Conservation (phyloP, 2,888 invertebrate species). For the Drosophila bunnanda region DNA sequence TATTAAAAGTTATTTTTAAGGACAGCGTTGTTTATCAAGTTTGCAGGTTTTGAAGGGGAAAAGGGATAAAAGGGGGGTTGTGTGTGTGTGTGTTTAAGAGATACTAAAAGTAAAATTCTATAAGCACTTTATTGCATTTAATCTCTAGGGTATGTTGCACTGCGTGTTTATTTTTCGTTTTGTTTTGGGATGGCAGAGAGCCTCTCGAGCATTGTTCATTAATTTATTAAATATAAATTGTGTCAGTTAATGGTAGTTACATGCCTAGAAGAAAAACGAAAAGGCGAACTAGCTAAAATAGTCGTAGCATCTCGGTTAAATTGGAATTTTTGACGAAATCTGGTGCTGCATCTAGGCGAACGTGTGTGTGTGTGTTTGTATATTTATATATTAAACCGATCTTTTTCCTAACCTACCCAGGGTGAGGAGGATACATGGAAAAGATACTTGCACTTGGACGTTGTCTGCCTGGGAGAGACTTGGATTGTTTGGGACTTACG, state of each 20-base stretch:
- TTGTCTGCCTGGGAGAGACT: conserved; percentile 21
- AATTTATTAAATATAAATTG: conserved; percentile 14
- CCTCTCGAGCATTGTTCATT: conserved; percentile 55
- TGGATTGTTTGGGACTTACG: conserved; percentile 24
- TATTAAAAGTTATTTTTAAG: conserved; percentile 55
- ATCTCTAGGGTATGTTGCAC: conserved; percentile 40
- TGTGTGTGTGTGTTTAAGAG: conserved; percentile 21
- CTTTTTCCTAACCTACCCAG: conserved; percentile 57
- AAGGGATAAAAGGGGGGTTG: conserved; percentile 10
- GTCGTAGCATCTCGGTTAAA: conserved; percentile 32
- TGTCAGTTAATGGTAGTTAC: conserved; percentile 11
- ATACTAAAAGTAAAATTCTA: conserved; percentile 41
- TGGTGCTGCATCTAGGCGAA: conserved; percentile 60
- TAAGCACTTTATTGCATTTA: conserved; percentile 60
- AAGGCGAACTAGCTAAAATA: conserved; percentile 31
- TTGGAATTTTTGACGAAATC: conserved; percentile 72
- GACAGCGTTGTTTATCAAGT: conserved; percentile 40
- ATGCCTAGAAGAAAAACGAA: conserved; percentile 19
- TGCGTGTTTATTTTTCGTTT: conserved; percentile 20
- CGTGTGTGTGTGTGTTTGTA: conserved; percentile 34
- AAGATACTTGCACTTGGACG: conserved; percentile 35
- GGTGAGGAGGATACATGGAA: neutral
- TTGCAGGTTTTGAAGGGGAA: conserved; percentile 37
- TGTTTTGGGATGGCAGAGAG: conserved; percentile 45
- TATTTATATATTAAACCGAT: conserved; percentile 25